Evolutionary conservation across 2,797 vertebrate genomes (phyloP), one percentile per base, ranked within the genome.

Genomic region (Macropodus opercularis): DNA sequence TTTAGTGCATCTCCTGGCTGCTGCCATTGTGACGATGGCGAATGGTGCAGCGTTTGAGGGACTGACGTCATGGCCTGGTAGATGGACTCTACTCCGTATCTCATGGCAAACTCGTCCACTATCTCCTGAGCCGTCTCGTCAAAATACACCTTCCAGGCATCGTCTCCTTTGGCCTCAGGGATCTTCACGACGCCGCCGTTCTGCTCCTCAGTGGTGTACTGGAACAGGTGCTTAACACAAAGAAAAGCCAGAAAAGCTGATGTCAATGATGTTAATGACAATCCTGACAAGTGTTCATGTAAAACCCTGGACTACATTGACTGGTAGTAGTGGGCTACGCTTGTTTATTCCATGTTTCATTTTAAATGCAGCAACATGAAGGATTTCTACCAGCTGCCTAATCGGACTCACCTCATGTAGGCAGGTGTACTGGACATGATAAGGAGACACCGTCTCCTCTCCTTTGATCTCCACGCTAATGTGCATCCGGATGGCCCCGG

Each of bases 51-150:
- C 41, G 31, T 7, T 27, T 12, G 24, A 48, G 32, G 48, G 14
- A 88, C 96, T 95, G 84, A 99, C 97, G 96, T 98, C 96, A 98
- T 98, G 72, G 97, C 97, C 90, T 99, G 97, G 85, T 99, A 99
- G 89, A 99, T 99, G 83, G 96, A 98, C 82, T 98, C 96, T 0
- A 99, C 95, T 3, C 97, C 97, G 0, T 98, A 98, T 90, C 97
- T 93, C 96, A 99, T 98, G 69, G 97, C 97, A 23, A 99, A 98
- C 87, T 99, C 97, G 0, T 99, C 97, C 84, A 98, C 96, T 0
- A 98, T 95, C 87, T 99, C 97, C 89, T 99, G 97, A 0, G 96
- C 93, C 0, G 96, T 98, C 87, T 99, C 96, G 3, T 99, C 97
- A 2, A 95, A 98, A 76, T 99, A 98, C 8, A 99, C 97, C 78